Conservation (phyloP, 1,140 invertebrate genomes). For the Eurosta solidaginis region DNA sequence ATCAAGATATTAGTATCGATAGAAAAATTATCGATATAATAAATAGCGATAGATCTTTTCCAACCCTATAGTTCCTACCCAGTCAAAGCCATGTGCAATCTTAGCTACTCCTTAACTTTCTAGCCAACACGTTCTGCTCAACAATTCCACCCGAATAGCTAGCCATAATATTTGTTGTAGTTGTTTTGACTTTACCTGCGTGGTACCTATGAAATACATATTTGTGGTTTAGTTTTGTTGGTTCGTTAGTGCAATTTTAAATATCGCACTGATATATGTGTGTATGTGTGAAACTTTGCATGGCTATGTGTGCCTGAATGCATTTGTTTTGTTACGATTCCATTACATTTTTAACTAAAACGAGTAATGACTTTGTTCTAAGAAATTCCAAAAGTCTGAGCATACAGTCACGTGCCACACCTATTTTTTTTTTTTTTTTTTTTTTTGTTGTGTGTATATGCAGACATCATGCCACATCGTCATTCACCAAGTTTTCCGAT, state of each 20-base stretch:
- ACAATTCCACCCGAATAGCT: not conserved
- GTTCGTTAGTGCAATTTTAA: not conserved
- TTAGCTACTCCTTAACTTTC: not conserved
- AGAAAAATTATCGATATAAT: no score
- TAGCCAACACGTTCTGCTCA: not conserved
- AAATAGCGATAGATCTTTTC: no score
- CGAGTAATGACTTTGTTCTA: not conserved
- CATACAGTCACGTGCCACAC: not conserved
- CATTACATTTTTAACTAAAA: not conserved
- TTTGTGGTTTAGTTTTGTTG: constrained; percentile 1
- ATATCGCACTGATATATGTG: no score
- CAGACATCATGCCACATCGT: not conserved
- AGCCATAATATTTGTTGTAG: not conserved
- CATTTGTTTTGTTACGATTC: not conserved
- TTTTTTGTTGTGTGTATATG: not conserved
- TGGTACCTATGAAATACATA: no score
- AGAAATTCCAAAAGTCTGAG: not conserved
- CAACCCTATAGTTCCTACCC: no score
- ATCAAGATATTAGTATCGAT: no score
- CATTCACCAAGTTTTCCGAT: not conserved
- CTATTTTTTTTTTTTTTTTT: no score
- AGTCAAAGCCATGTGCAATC: not conserved
- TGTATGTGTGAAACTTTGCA: not conserved
- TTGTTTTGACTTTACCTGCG: not conserved
- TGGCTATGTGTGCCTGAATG: no score